Evolutionary conservation across 2,113 vertebrate genomes (phyloP), one percentile per base, ranked within the genome.

Genomic region (Actenoides lindsayi): DNA sequence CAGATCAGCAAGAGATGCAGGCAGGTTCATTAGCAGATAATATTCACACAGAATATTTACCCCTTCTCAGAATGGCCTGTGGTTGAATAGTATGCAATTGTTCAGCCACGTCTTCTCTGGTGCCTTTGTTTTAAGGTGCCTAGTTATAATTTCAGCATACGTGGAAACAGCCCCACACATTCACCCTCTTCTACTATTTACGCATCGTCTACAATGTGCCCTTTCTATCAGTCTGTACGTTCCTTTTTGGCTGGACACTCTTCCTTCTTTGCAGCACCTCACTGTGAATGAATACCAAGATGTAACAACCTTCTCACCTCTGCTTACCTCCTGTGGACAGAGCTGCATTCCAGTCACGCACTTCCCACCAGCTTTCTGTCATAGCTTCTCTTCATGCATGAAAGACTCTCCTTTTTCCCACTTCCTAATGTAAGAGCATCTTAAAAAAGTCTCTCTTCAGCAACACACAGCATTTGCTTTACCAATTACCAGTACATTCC

Each of bases 381-480:
- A 88, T 93, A 73, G 79, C 84, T 88, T 69, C 82, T 81, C 75
- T 88, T 93, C 90, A 86, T 41, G 87, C 91, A 77, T 51, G 84
- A 94, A 84, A 93, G 75, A 68, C n/a, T 95, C 84, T 80, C 60
- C 59, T 77, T 93, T 76, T 86, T 59, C 85, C 79, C 85, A 27
- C 84, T 80, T 69, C 74, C 54, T 71, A 62, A 74, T 12, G 23
- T 67, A 67, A 90, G 33, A 88, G 79, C 79, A 90, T 39, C 85
- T 70, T 59, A 63, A 48, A 94, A 86, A 87, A 9, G 56, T 51
- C 75, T 81, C 75, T 80, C 54, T 76, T 83, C 71, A 70, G 16
- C 67, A 80, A 70, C 3, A n/a, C 51, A 39, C 50, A 80, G 71
- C 50, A 74, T n/a, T 83, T 80, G 67, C 85, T 54, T 71, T 73